Percentiles rank a stretch among this genome's conserved stretches.
These are phyloP conservation scores for Sternarchorhynchus goeldii DNA, from an alignment of 2,797 vertebrate species.

Conservation along the genomic window DNA sequence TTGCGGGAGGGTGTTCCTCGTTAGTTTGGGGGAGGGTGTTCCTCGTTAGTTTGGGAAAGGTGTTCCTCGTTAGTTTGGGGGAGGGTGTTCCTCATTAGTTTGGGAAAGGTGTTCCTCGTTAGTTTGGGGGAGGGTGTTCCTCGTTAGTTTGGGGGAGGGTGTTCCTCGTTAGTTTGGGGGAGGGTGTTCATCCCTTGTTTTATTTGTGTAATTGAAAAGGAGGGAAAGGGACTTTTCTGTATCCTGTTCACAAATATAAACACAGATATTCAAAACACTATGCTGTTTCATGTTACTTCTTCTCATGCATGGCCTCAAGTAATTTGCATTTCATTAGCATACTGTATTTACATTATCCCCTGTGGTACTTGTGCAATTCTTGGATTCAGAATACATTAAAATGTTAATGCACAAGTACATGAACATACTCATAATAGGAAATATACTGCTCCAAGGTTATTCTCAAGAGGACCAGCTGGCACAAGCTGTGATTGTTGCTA, in stretches of 20 bases:
- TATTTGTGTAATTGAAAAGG: no score
- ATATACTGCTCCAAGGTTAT: background rate
- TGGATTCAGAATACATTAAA: constrained; percentile 21
- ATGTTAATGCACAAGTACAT: background rate
- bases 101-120: no score
- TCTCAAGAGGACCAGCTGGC: background rate
- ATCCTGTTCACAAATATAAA: background rate
- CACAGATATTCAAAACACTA: no score
- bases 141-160: no score
- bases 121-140: no score
- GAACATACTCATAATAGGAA: constrained; percentile 1
- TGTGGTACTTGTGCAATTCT: constrained; percentile 2
- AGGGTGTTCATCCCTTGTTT: no score
- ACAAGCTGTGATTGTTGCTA: background rate
- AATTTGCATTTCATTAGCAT: constrained; percentile 30
- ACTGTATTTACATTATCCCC: constrained; percentile 23
- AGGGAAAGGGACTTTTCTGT: background rate
- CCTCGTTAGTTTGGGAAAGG: no score
- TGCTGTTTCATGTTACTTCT: background rate
- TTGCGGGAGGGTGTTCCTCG: no score
- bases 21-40: no score
- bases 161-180: no score
- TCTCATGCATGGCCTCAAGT: constrained; percentile 9
- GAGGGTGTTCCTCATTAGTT: no score
- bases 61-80: no score